These are phyloP conservation scores for Drosophila virilis DNA, from an alignment of 1,140 invertebrate species.

Conservation along the genomic window DNA sequence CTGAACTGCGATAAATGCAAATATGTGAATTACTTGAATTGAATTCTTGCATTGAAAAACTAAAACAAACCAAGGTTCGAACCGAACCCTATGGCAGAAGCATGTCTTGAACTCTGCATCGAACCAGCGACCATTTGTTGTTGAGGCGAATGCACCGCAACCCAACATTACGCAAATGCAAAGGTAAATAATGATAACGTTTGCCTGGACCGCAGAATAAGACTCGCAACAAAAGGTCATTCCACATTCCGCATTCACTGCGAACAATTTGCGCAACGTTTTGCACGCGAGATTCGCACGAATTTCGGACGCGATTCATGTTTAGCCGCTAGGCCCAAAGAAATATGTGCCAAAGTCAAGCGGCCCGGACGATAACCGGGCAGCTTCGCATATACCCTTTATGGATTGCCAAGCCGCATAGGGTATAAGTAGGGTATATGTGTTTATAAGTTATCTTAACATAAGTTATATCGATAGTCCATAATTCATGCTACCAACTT, in stretches of 20 bases:
- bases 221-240: slow-evolving; percentile 27
- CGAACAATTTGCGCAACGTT: slow-evolving; percentile 32
- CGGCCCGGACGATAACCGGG: background rate
- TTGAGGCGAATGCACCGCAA: no score
- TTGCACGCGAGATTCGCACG: slow-evolving; percentile 22
- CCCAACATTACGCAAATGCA: slow-evolving; percentile 3
- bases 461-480: no score
- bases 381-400: slow-evolving; percentile 3
- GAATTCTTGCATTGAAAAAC: no score
- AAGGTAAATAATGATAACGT: slow-evolving; percentile 25
- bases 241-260: slow-evolving; percentile 26
- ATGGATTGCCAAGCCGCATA: background rate
- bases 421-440: background rate
- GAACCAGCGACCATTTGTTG: no score
- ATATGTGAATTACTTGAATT: no score
- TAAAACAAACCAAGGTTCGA: no score
- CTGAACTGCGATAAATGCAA: no score
- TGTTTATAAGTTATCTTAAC: no score
- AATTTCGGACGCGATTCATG: slow-evolving; percentile 9
- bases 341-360: slow-evolving; percentile 22
- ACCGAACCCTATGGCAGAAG: no score
- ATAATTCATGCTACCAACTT: no score
- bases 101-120: no score
- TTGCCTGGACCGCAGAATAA: slow-evolving; percentile 10
- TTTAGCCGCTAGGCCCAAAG: background rate